Evolutionary conservation across 2,888 invertebrate genomes (phyloP).

Genomic region (Dasypogon diadema): DNA sequence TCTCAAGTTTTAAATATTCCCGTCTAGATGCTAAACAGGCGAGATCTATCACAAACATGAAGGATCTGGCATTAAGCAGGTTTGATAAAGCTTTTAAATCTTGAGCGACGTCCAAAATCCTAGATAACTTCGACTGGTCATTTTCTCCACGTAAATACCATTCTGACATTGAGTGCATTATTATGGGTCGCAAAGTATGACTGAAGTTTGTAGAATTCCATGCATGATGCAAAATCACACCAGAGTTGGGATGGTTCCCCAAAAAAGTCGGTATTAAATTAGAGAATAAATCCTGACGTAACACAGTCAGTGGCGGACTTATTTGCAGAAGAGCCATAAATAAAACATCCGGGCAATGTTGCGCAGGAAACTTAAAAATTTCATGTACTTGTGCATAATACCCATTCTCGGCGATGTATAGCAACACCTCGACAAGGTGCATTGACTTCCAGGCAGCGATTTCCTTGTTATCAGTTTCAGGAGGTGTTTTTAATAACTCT

Average conservation of each 20-base stretch:
- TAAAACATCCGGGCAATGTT: constrained; percentile 94
- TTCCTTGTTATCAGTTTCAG: constrained; percentile 95
- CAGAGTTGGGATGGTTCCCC: constrained; percentile 95
- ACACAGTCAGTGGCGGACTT: constrained; percentile 80
- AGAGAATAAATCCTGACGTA: constrained; percentile 88
- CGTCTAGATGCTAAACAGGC: constrained; percentile 97
- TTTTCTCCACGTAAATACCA: constrained; percentile 94
- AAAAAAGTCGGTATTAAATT: constrained; percentile 93
- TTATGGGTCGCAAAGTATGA: constrained; percentile 79
- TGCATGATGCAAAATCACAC: constrained; percentile 94
- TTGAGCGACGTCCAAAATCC: constrained; percentile 97
- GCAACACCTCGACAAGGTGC: constrained; percentile 88
- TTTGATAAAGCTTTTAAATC: constrained; percentile 92
- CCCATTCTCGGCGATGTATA: constrained; percentile 89
- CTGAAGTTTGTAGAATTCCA: constrained; percentile 87
- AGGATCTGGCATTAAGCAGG: constrained; percentile 89
- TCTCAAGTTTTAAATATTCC: constrained; percentile 97
- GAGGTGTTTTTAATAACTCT: constrained; percentile 92
- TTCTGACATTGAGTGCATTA: constrained; percentile 97
- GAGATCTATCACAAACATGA: constrained; percentile 96
- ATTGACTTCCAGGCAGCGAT: constrained; percentile 93
- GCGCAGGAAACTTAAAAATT: constrained; percentile 90
- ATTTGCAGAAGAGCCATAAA: constrained; percentile 90
- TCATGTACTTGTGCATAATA: constrained; percentile 84
- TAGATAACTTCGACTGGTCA: constrained; percentile 92